Base-by-base conservation (phyloP, 2,888 invertebrate genomes). In the Chymomyza procnemis region DNA sequence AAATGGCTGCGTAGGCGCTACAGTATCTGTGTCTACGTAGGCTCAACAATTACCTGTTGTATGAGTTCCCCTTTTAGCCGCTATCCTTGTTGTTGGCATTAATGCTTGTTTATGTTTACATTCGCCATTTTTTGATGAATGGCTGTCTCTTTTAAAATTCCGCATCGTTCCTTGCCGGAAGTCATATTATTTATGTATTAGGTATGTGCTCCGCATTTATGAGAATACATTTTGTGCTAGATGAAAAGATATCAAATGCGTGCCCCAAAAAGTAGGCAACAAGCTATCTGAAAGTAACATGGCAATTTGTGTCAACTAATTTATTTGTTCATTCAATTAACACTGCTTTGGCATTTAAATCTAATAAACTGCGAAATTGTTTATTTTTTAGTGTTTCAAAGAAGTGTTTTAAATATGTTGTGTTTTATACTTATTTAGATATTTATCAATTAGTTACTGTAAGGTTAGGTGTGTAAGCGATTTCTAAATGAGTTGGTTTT, bases 31-130 rank as follows among this genome's bases (percentile, higher is more conserved):
- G 46, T 47, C 19, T 41, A 18, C 47, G 22, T 16, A 12, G 12
- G 34, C 34, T 12, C 12, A 1, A 41, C 26, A 41, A 41, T 41
- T 41, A 41, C 34, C 34, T 41, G 34, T 41, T 9, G 1, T 55
- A 2, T 22, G 55, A 12, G 14, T 55, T 61, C 9, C 61, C 52
- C 59, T 62, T 65, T 26, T 54, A 59, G 65, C 55, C 47, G 60
- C 58, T 19, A n/a, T n/a, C n/a, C 26, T 26, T 26, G 26, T 19
- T 14, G 52, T 30, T 55, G 59, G 12, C 74, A 73, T 71, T 77
- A 82, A 85, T 78, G 80, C 87, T 78, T 80, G 74, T 79, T 87
- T 76, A 70, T 80, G 78, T 78, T 82, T 80, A 66, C 82, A 69
- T 79, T 75, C 62, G 68, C 69, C 69, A 71, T 80, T 65, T 14